Percentiles rank a stretch among this genome's conserved stretches.
phyloP scores from a whole-genome alignment of 2,888 invertebrate genomes.

The Ormia ochracea region DNA sequence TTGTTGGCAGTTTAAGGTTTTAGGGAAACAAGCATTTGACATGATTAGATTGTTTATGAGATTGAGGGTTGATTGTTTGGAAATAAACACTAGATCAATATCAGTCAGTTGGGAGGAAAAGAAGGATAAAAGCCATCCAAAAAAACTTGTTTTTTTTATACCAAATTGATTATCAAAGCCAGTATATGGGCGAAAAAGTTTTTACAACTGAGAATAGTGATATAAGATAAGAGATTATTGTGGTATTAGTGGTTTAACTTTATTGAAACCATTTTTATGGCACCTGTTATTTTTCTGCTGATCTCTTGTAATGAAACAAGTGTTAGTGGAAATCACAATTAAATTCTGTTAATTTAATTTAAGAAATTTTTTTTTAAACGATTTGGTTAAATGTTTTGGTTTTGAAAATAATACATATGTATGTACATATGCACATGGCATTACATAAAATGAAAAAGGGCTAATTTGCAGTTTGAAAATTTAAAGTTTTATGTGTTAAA shows the following conservation, averaged over 20 bases:
- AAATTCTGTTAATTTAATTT: neutral
- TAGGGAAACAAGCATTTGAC: constrained; percentile 47
- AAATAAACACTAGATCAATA: constrained; percentile 50
- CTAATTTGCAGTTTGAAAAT: too few relatives aligned
- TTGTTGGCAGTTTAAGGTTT: constrained; percentile 57
- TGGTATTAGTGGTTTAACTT: constrained; percentile 15
- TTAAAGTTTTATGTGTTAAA: too few relatives aligned
- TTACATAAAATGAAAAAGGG: too few relatives aligned
- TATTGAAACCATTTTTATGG: neutral
- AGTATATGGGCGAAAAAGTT: neutral
- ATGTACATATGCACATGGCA: too few relatives aligned
- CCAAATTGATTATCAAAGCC: constrained; percentile 35
- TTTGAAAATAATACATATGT: too few relatives aligned
- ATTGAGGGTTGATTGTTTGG: constrained; percentile 46
- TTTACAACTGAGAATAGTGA: constrained; percentile 36
- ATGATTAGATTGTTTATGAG: constrained; percentile 53
- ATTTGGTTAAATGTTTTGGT: too few relatives aligned
- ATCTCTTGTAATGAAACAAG: neutral
- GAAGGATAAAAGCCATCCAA: neutral
- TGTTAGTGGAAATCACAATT: neutral
- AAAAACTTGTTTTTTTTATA: neutral
- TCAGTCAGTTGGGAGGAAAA: constrained; percentile 24
- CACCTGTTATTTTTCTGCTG: constrained; percentile 20
- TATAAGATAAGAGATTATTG: constrained; percentile 25
- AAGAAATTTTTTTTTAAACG: too few relatives aligned